Conservation (phyloP, 2,888 invertebrate species). For the Agrochola lota region DNA sequence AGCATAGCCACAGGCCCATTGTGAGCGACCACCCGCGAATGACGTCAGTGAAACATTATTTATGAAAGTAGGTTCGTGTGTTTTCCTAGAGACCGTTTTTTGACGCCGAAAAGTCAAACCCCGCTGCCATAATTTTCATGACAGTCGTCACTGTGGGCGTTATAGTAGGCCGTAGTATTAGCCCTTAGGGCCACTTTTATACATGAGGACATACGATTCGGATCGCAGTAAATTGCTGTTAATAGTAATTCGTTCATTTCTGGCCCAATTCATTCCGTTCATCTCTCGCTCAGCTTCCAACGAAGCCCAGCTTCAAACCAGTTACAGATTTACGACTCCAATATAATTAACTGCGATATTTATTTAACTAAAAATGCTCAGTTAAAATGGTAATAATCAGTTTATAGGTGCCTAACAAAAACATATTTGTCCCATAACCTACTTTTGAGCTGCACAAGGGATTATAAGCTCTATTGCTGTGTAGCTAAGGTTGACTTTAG, state of each 20-base stretch:
- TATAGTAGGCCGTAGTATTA: too few species aligned
- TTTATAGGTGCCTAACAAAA: constrained; percentile 62
- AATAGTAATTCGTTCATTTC: constrained; percentile 3
- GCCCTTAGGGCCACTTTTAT: too few species aligned
- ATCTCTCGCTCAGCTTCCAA: constrained; percentile 16
- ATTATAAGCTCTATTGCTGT: constrained; percentile 22
- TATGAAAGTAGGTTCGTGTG: too few species aligned
- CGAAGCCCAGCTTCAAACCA: constrained; percentile 47
- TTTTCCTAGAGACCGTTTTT: too few species aligned
- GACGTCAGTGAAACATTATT: too few species aligned
- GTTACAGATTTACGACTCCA: constrained; percentile 65
- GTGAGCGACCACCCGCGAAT: too few species aligned
- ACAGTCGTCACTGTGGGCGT: too few species aligned
- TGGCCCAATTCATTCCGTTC: background rate
- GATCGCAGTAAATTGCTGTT: too few species aligned
- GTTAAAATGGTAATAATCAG: constrained; percentile 69
- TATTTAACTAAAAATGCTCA: constrained; percentile 69
- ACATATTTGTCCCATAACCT: constrained; percentile 59
- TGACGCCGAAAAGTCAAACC: too few species aligned
- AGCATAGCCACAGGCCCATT: too few species aligned
- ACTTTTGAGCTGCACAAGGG: constrained; percentile 26
- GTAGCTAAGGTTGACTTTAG: background rate
- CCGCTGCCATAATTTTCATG: too few species aligned
- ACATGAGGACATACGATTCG: too few species aligned
- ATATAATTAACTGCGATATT: constrained; percentile 71